Evolutionary conservation across 2,113 vertebrate species (phyloP), one percentile per base, ranked within the genome.

Genomic region (Marcusenius ussheri): DNA sequence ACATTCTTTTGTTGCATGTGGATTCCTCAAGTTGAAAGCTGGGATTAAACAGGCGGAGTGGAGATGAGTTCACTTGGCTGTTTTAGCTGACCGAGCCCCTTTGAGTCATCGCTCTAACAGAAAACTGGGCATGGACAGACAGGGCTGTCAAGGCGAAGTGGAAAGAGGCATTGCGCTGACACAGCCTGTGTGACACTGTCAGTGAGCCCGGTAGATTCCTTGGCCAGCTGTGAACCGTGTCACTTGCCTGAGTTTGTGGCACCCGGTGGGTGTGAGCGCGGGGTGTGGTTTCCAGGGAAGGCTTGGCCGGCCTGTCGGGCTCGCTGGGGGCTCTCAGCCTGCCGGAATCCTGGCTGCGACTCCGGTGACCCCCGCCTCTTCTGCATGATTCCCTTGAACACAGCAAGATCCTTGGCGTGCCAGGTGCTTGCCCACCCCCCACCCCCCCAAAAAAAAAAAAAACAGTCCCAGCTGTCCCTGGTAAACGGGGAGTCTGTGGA

Each of bases 311-410:
- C 92, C 89, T 91, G 80, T 88, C 8, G 62, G 47, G 62, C 62
- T 4, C 2, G 62, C 90, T 77, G 84, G 85, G 91, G 90, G 84
- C 89, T 90, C 92, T 93, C 15, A 6, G 70, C 70, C 70, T 77
- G 70, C 70, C 15, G 86, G 91, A 94, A 91, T 91, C 90, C 88
- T 88, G 93, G 90, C 92, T 47, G 89, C 56, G 80, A 89, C 90
- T 83, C 85, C 80, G 88, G 92, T 84, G 89, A 90, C 92, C 91
- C 92, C 91, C 92, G 92, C 90, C 92, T 93, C 93, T 94, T 94
- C 92, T 56, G 45, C 83, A 21, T 42, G 89, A 90, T 91, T 92
- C 91, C 88, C 49, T 90, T 91, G 80, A 45, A 91, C 83, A 84
- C 62, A 92, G 91, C 89, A 83, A 90, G 91, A 91, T 88, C 83